phyloP scores from a whole-genome alignment of 2,888 invertebrate species.

The Rhorus exstirpatorius region DNA sequence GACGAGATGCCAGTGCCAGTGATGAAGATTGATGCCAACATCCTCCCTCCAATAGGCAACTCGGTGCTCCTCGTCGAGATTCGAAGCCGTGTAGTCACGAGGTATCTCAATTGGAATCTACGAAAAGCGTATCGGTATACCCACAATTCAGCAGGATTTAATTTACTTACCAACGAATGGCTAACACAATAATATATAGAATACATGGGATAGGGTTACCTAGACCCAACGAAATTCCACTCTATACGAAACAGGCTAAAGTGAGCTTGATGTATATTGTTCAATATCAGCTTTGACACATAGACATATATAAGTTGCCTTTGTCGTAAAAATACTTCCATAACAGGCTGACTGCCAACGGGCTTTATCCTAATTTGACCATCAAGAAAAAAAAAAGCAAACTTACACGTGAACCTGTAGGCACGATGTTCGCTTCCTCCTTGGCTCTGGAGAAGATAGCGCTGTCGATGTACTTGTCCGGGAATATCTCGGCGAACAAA shows the following conservation, averaged over 20 bases:
- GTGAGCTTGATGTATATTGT: too few species aligned
- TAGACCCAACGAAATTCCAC: too few species aligned
- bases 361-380: background rate
- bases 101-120: conserved; percentile 91
- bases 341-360: background rate
- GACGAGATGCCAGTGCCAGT: conserved; percentile 97
- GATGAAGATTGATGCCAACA: conserved; percentile 94
- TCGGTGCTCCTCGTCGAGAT: conserved; percentile 92
- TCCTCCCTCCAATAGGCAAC: conserved; percentile 95
- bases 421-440: conserved; percentile 90
- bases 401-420: conserved; percentile 89
- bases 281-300: too few species aligned
- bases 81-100: conserved; percentile 91
- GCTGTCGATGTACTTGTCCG: conserved; percentile 93
- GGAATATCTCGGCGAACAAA: conserved; percentile 92
- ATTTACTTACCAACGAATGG: background rate
- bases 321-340: too few species aligned
- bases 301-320: too few species aligned
- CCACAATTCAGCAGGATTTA: background rate
- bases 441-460: conserved; percentile 90
- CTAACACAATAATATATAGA: too few species aligned
- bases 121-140: conserved; percentile 14
- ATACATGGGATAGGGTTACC: too few species aligned
- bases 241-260: too few species aligned
- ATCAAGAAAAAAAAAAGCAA: conserved; percentile 32